Evolutionary conservation across 1,140 invertebrate species (phyloP).

Genomic region (Sitophilus oryzae): DNA sequence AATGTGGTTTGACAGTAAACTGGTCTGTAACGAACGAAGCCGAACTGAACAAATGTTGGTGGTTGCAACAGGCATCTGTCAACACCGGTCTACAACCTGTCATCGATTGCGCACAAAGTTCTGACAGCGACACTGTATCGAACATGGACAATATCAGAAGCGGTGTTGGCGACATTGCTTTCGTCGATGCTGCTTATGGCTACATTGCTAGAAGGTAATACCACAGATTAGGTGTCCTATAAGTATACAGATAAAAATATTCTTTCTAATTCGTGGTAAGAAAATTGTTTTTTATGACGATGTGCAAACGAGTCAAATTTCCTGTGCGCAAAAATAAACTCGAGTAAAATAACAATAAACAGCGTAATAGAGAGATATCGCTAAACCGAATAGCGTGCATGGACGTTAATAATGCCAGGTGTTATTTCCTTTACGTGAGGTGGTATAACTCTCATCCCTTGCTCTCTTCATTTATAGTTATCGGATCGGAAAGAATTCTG

Average conservation of each 20-base stretch:
- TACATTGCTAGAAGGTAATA: constrained; percentile 61
- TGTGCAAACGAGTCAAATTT: too few relatives aligned
- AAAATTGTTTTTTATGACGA: not conserved
- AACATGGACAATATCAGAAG: constrained; percentile 58
- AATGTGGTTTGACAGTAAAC: constrained; percentile 47
- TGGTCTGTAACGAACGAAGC: constrained; percentile 54
- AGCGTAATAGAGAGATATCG: too few relatives aligned
- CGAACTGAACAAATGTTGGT: constrained; percentile 55
- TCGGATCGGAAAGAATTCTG: too few relatives aligned
- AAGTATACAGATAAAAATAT: too few relatives aligned
- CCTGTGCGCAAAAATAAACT: too few relatives aligned
- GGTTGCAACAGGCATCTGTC: constrained; percentile 50
- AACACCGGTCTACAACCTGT: constrained; percentile 54
- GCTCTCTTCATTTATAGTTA: too few relatives aligned
- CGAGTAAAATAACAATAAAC: too few relatives aligned
- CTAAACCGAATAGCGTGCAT: too few relatives aligned
- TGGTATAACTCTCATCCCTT: too few relatives aligned
- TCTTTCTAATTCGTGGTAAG: constrained; percentile 26
- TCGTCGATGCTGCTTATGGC: constrained; percentile 62
- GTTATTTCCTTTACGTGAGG: too few relatives aligned
- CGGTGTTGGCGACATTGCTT: constrained; percentile 59
- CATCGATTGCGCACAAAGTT: constrained; percentile 38
- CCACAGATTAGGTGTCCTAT: too few relatives aligned
- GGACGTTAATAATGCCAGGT: too few relatives aligned
- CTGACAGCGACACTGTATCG: constrained; percentile 42